A percentile compares a stretch with the other conserved stretches of the same genome.
Conservation (phyloP, 2,797 vertebrate species). For the Enteromius viviparus region DNA sequence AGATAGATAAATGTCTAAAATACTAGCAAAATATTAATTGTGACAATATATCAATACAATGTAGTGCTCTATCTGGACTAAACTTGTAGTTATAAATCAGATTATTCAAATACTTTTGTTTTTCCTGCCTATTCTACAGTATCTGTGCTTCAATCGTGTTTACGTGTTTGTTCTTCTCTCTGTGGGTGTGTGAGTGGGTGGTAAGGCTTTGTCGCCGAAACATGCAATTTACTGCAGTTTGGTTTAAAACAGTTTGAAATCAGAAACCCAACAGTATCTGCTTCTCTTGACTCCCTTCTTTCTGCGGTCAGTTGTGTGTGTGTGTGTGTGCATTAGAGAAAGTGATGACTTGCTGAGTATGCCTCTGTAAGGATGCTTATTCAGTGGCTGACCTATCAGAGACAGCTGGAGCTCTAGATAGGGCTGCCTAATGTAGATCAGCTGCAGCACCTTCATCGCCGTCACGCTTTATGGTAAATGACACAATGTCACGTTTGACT, state of each 20-base stretch:
- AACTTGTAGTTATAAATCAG: not conserved
- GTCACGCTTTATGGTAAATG: not conserved
- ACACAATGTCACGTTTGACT: not conserved
- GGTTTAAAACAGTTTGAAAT: constrained; percentile 34
- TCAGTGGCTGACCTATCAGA: constrained; percentile 13
- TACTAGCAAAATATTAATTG: not conserved
- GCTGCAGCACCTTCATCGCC: constrained; percentile 64
- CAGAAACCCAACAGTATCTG: constrained; percentile 4
- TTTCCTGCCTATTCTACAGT: not conserved
- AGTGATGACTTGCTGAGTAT: constrained; percentile 32
- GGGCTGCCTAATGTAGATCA: constrained; percentile 66
- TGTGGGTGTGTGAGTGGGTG: constrained; percentile 43
- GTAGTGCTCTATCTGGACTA: not conserved
- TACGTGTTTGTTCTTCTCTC: constrained; percentile 2
- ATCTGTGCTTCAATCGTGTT: constrained; percentile 20
- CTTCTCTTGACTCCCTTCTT: not conserved
- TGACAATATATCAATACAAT: not conserved
- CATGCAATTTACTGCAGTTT: constrained; percentile 15
- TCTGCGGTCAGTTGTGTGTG: not conserved
- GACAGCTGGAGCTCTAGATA: constrained; percentile 17
- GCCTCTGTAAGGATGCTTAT: constrained; percentile 7
- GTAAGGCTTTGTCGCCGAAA: not conserved
- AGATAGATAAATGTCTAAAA: constrained; percentile 15
- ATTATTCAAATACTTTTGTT: not conserved
- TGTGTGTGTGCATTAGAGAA: constrained; percentile 5